phyloP scores from a whole-genome alignment of 23 tunicate species.

The Ciona savignyi region DNA sequence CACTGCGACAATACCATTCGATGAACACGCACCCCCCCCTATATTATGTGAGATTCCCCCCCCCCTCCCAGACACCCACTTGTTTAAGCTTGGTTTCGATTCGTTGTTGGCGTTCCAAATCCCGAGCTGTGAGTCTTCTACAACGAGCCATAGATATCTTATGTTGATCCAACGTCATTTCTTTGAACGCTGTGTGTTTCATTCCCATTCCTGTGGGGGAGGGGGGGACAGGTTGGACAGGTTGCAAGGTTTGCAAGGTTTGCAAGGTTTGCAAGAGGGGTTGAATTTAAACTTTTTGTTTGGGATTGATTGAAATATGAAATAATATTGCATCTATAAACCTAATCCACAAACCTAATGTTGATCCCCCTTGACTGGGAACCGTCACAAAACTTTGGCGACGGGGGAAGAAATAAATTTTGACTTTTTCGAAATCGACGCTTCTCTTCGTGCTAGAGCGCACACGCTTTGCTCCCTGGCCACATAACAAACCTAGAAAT shows the following conservation, averaged over 20 bases:
- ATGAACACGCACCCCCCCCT: too few relatives aligned
- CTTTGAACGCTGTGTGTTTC: conserved; percentile 32
- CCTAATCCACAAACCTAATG: conserved; percentile 44
- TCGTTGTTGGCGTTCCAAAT: conserved; percentile 31
- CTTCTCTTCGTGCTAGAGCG: too few relatives aligned
- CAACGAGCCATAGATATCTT: conserved; percentile 23
- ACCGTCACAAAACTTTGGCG: conserved; percentile 90
- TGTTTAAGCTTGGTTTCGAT: conserved; percentile 42
- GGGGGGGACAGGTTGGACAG: too few relatives aligned
- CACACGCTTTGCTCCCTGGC: too few relatives aligned
- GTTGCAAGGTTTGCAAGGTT: too few relatives aligned
- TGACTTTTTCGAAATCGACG: conserved; percentile 60
- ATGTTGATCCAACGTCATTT: conserved; percentile 65
- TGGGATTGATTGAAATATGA: not conserved
- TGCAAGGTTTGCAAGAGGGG: not conserved
- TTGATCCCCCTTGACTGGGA: conserved; percentile 96
- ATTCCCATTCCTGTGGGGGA: conserved; percentile 61
- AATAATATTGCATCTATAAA: not conserved
- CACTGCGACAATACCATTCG: too few relatives aligned
- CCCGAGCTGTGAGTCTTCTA: conserved; percentile 10
- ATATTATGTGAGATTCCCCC: too few relatives aligned
- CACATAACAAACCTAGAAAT: too few relatives aligned
- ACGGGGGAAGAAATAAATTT: conserved; percentile 73
- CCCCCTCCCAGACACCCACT: too few relatives aligned
- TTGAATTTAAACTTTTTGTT: not conserved